phyloP scores from a whole-genome alignment of 2,797 vertebrate species.

The Galaxias olidus region DNA sequence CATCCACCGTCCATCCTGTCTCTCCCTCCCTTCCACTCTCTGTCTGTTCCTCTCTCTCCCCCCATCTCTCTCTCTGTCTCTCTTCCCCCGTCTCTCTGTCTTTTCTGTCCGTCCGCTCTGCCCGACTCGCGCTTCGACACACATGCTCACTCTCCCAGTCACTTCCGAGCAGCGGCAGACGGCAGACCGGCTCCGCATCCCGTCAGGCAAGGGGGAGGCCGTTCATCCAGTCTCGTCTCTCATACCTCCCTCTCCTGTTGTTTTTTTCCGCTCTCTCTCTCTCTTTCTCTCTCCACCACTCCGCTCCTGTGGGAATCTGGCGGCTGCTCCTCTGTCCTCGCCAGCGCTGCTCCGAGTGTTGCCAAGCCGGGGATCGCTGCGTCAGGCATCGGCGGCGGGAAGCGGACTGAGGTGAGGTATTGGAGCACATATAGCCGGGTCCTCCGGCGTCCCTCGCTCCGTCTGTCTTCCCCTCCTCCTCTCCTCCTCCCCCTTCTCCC shows the following conservation, averaged over 20 bases:
- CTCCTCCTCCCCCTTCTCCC: constrained; percentile 25
- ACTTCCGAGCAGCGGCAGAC: background rate
- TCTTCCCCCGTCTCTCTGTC: background rate
- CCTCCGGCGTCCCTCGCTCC: constrained; percentile 22
- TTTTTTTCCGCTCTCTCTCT: background rate
- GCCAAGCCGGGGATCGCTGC: constrained; percentile 7
- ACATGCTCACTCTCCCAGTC: constrained; percentile 7
- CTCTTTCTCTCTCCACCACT: background rate
- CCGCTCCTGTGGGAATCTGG: background rate
- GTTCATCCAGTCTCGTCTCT: background rate
- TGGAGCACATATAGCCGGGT: background rate
- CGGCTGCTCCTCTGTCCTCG: constrained; percentile 1
- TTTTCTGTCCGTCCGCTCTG: background rate
- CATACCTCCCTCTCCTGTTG: background rate
- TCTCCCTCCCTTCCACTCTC: constrained; percentile 31
- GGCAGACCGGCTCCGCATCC: background rate
- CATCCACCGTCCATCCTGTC: constrained; percentile 50
- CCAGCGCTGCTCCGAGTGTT: no score
- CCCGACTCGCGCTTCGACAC: constrained; percentile 5
- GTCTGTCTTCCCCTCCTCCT: constrained; percentile 40
- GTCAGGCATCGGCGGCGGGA: background rate
- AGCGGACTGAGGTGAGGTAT: constrained; percentile 9
- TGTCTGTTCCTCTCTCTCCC: constrained; percentile 22
- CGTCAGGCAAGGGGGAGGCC: background rate
- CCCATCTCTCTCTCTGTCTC: constrained; percentile 25